These are phyloP conservation scores for Pseudanteris insignis DNA, from an alignment of 2,888 invertebrate species.

Conservation along the genomic window DNA sequence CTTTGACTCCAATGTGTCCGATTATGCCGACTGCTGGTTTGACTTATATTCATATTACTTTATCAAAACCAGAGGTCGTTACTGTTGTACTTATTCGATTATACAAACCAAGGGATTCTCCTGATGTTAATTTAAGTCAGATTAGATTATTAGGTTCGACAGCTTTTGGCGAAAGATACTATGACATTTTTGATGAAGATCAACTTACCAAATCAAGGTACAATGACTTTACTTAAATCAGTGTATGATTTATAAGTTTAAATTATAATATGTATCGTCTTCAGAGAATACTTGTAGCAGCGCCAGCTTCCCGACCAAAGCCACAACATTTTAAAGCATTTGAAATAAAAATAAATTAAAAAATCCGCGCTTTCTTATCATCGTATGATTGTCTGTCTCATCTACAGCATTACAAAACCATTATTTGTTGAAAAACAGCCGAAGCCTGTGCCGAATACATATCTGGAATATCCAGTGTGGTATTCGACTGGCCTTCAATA, in stretches of 20 bases:
- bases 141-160: conserved; percentile 85
- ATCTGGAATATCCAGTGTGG: too few relatives aligned
- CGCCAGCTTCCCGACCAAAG: too few relatives aligned
- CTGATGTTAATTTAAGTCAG: conserved; percentile 88
- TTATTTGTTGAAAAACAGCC: too few relatives aligned
- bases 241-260: background rate
- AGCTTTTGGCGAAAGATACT: conserved; percentile 74
- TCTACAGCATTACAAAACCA: too few relatives aligned
- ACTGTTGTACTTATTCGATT: conserved; percentile 81
- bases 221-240: too few relatives aligned
- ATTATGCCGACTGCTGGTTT: conserved; percentile 88
- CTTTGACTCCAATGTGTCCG: conserved; percentile 83
- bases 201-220: conserved; percentile 1
- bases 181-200: conserved; percentile 56
- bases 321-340: too few relatives aligned
- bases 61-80: conserved; percentile 85
- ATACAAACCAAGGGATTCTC: conserved; percentile 89
- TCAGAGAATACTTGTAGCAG: too few relatives aligned
- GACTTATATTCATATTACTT: conserved; percentile 84
- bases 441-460: too few relatives aligned
- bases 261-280: background rate
- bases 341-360: too few relatives aligned
- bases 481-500: too few relatives aligned
- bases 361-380: too few relatives aligned
- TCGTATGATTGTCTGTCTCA: too few relatives aligned